Evolutionary conservation across 2,888 invertebrate species (phyloP), one percentile per base, ranked within the genome.

Genomic region (Aproaerema taeniolella): DNA sequence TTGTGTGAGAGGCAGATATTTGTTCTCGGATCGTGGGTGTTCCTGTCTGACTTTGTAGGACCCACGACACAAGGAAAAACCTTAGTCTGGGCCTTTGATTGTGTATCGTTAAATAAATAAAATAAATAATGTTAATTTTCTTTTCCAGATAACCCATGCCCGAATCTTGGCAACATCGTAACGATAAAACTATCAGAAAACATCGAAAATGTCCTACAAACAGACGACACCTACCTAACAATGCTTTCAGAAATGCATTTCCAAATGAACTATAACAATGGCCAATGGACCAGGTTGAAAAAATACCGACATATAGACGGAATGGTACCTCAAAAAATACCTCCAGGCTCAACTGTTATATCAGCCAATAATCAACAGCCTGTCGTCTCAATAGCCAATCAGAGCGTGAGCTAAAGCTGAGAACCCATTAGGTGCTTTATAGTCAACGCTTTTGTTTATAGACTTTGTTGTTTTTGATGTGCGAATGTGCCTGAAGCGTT

Each of bases 201-300:
- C 67, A 92, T 90, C 59, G 98, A 98, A 74, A 93, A 93, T 55
- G 93, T 97, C 0, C 88, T 91, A 8, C 96, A 96, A 65, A 88
- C 93, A 0, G 96, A 97, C 72, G 95, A 95, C 49, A 92, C 93
- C 0, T 91, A 92, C 58, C 83, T 89, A 13, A 91, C 91, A 0
- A 93, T 95, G 92, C 81, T 95, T 37, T 95, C 95, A 0, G 98
- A 98, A 76, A 97, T 96, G 49, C 97, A 96, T 79, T 98, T 99
- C 91, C 97, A 98, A 75, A 96, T 99, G 95, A 98, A 99, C 83
- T 98, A 98, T 82, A 95, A 95, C 67, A 97, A 96, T 38, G 98
- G 98, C 77, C 97, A 98, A 70, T 99, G 98, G 98, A 97, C 97
- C 68, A 88, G 85, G 2, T 63, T 98, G 58, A 96, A 97, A 78